Evolutionary conservation across 2,888 invertebrate genomes (phyloP).

Genomic region (Chymomyza amoena): DNA sequence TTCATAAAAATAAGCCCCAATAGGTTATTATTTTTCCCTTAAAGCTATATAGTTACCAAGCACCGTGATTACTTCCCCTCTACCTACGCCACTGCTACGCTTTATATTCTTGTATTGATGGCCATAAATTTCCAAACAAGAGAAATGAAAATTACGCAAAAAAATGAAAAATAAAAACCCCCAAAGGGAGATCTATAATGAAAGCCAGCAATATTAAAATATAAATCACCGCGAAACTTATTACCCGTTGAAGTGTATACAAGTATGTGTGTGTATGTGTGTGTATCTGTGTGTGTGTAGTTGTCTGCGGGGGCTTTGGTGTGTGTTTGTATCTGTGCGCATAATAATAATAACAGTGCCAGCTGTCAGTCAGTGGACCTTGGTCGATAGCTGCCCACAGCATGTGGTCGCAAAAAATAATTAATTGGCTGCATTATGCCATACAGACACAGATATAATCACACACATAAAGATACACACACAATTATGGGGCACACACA

Average conservation of each 20-base stretch:
- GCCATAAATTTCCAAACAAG: slow-evolving; percentile 1
- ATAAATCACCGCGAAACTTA: neutral
- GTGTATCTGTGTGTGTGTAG: too few relatives aligned
- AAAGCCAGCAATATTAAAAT: neutral
- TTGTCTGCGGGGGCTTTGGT: too few relatives aligned
- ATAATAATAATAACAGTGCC: neutral
- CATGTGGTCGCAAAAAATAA: slow-evolving; percentile 39
- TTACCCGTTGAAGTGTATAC: neutral
- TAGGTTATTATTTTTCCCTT: too few relatives aligned
- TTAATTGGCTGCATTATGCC: slow-evolving; percentile 66
- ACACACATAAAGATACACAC: slow-evolving; percentile 4
- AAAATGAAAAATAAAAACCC: neutral
- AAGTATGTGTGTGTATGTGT: neutral
- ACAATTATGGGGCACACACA: neutral
- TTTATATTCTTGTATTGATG: slow-evolving; percentile 1
- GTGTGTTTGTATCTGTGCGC: neutral
- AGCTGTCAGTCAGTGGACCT: neutral
- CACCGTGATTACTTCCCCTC: neutral
- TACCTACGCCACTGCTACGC: neutral
- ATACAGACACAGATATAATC: slow-evolving; percentile 5
- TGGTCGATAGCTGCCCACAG: neutral
- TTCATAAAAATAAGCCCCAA: too few relatives aligned
- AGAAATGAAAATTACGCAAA: slow-evolving; percentile 5
- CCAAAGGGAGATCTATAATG: neutral
- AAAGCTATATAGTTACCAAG: too few relatives aligned